These are phyloP conservation scores for Sericinus montela DNA, from an alignment of 2,888 invertebrate species.

Conservation along the genomic window DNA sequence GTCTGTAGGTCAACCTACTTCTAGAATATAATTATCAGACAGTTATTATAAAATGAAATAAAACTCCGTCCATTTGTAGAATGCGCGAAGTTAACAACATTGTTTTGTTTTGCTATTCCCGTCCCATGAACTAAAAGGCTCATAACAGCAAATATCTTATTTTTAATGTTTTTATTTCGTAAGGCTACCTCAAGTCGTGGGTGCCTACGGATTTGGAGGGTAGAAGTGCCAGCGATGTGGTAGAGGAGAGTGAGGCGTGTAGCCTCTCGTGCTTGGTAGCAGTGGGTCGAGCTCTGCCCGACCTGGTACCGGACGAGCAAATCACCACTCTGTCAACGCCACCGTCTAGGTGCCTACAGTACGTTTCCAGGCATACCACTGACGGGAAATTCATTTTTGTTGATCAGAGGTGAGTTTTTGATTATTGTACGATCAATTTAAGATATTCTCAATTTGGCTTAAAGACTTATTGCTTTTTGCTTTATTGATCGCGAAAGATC, in stretches of 20 bases:
- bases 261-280: slow-evolving; percentile 94
- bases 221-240: slow-evolving; percentile 82
- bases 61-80: too few species aligned
- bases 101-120: too few species aligned
- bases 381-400: slow-evolving; percentile 96
- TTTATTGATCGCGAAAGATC: too few species aligned
- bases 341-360: slow-evolving; percentile 83
- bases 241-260: slow-evolving; percentile 72
- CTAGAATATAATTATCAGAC: too few species aligned
- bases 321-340: slow-evolving; percentile 37
- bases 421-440: slow-evolving; percentile 23
- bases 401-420: slow-evolving; percentile 86
- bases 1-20: too few species aligned
- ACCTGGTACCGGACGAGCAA: slow-evolving; percentile 56
- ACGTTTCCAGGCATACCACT: slow-evolving; percentile 90
- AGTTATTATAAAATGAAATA: too few species aligned
- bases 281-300: slow-evolving; percentile 86
- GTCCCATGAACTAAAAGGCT: too few species aligned
- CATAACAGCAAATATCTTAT: too few species aligned
- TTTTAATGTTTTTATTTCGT: too few species aligned
- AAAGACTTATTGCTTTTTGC: too few species aligned
- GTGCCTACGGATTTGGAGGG: slow-evolving; percentile 85
- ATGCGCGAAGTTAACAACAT: too few species aligned
- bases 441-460: too few species aligned
- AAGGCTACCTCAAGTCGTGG: slow-evolving; percentile 94